These are phyloP conservation scores for Sarcophaga subvicina DNA, from an alignment of 2,888 invertebrate species.

Conservation along the genomic window DNA sequence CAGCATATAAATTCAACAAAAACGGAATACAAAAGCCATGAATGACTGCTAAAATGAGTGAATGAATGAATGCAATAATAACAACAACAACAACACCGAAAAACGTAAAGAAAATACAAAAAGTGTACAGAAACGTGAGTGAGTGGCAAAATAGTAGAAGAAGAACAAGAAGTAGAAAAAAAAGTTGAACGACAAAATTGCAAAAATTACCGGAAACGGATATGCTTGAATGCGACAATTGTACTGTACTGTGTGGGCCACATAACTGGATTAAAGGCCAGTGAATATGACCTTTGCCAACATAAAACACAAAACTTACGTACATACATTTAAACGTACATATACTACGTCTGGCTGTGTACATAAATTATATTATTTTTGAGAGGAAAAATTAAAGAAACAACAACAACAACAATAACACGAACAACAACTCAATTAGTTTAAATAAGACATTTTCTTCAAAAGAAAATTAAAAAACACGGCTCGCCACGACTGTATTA, in stretches of 20 bases:
- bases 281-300: slow-evolving; percentile 42
- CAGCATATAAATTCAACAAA: slow-evolving; percentile 56
- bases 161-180: neutral
- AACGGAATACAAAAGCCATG: neutral
- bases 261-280: slow-evolving; percentile 68
- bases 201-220: slow-evolving; percentile 70
- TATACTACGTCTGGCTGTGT: too few relatives aligned
- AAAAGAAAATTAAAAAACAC: slow-evolving; percentile 60
- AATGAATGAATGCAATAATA: slow-evolving; percentile 38
- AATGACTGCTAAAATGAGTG: slow-evolving; percentile 2
- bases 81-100: neutral
- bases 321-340: neutral
- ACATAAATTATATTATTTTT: too few relatives aligned
- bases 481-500: slow-evolving; percentile 16
- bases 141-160: slow-evolving; percentile 8
- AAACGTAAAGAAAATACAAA: too few relatives aligned
- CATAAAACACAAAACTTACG: neutral
- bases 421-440: slow-evolving; percentile 59
- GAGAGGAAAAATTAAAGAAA: neutral
- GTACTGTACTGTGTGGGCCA: slow-evolving; percentile 43
- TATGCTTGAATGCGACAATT: slow-evolving; percentile 69
- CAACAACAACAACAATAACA: too few relatives aligned
- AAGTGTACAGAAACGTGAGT: neutral
- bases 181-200: slow-evolving; percentile 59
- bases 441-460: slow-evolving; percentile 57